Conservation (phyloP, 2,113 vertebrate species). For the Haplochromis burtoni region DNA sequence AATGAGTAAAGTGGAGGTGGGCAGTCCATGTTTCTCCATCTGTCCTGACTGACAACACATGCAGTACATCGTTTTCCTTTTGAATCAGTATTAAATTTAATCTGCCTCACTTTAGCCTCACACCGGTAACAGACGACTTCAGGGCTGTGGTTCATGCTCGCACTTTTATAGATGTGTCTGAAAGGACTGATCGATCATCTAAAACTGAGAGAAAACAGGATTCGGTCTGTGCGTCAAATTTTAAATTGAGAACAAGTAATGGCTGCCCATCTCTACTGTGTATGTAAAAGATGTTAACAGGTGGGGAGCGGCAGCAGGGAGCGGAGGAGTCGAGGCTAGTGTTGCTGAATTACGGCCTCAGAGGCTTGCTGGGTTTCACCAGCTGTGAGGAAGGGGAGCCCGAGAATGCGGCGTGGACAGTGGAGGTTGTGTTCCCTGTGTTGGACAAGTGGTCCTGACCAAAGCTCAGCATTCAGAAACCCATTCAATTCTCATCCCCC, state of each 20-base stretch:
- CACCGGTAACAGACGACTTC: background rate
- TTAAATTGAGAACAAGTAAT: background rate
- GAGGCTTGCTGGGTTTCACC: background rate
- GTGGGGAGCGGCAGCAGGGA: conserved; percentile 35
- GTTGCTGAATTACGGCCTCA: conserved; percentile 32
- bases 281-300: conserved; percentile 31
- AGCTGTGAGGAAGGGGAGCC: conserved; percentile 27
- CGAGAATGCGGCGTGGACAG: conserved; percentile 14
- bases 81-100: background rate
- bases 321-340: background rate
- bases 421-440: conserved; percentile 6
- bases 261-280: background rate
- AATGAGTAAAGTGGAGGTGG: background rate
- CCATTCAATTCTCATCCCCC: background rate
- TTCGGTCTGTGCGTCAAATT: rapidly evolving
- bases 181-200: background rate
- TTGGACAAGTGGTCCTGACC: conserved; percentile 19
- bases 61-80: rapidly evolving
- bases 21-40: background rate
- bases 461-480: conserved; percentile 53
- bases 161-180: background rate
- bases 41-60: background rate
- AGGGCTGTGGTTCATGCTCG: background rate
- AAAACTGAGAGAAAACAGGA: background rate
- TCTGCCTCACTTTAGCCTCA: background rate